Evolutionary conservation across 2,113 vertebrate genomes (phyloP), one percentile per base, ranked within the genome.

Genomic region (Oreocharis arfaki): DNA sequence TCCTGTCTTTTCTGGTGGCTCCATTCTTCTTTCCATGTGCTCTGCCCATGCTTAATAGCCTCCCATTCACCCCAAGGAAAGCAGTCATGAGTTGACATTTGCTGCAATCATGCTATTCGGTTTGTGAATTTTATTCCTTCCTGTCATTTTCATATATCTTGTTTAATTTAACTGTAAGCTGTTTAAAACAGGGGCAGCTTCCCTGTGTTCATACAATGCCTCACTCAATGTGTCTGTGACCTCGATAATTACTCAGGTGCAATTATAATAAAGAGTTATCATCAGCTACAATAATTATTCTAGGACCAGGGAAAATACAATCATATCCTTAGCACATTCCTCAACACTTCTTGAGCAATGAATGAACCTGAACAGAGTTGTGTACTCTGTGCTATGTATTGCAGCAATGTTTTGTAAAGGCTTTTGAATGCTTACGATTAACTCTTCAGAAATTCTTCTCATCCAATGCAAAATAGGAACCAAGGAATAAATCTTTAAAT

Each of bases 181-280:
- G n/a, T 86, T 95, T 77, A 80, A 96, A 94, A 73, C 49, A 71
- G 47, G 69, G 65, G 22, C 86, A 88, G 67, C 68, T 95, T 90
- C 93, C 89, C 49, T 76, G 23, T 80, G 63, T 92, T 92, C 46
- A 9, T 83, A 61, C 53, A 83, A 12, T 46, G 49, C 41, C 52
- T 92, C 3, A 1, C 67, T 93, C 82, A 79, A 32, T 78, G 47
- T 82, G 74, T 79, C 60, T 85, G 42, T 87, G 75, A 94, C 91
- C 67, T 86, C 1, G 0, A 52, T 92, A 96, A 96, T 92, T 96
- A 86, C 67, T 71, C 63, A 77, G 63, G 89, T 89, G 71, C 79
- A 94, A 92, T 96, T 96, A 88, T 41, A 96, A 83, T 89, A 65
- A 84, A 90, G 89, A 93, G 53, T 83, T 88, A 90, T 94, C 83